Evolutionary conservation across 2,888 invertebrate species (phyloP).

Genomic region (Gryllus longicercus): DNA sequence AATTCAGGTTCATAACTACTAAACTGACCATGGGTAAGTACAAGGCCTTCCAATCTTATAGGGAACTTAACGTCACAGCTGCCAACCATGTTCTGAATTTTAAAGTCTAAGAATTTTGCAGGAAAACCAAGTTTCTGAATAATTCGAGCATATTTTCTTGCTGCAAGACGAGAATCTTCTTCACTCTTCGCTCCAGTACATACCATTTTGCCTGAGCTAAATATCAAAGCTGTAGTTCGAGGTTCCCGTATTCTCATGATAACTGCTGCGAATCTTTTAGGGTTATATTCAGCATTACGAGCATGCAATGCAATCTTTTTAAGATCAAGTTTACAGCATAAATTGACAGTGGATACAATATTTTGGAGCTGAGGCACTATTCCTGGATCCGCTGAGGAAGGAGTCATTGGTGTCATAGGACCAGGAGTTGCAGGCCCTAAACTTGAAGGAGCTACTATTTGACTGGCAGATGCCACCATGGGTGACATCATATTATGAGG

Average conservation of each 20-base stretch:
- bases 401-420: conserved; percentile 87
- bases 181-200: conserved; percentile 84
- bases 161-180: conserved; percentile 72
- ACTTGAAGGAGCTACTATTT: conserved; percentile 52
- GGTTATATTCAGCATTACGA: conserved; percentile 98
- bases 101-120: conserved; percentile 72
- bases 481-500: conserved; percentile 87
- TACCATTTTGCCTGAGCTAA: conserved; percentile 83
- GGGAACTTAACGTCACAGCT: conserved; percentile 74
- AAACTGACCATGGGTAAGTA: conserved; percentile 57
- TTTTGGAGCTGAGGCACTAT: conserved; percentile 95
- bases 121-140: conserved; percentile 77
- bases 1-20: conserved; percentile 63
- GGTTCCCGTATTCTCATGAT: conserved; percentile 87
- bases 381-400: conserved; percentile 85
- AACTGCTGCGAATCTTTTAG: conserved; percentile 97
- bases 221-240: conserved; percentile 76
- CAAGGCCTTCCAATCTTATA: conserved; percentile 67
- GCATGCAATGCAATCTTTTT: conserved; percentile 97
- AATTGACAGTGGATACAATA: conserved; percentile 96
- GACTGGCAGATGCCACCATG: conserved; percentile 60
- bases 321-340: conserved; percentile 90
- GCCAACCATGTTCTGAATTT: conserved; percentile 73
- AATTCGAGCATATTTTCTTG: conserved; percentile 76
- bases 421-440: conserved; percentile 71